Percentiles rank a stretch among this genome's conserved stretches.
Conservation (phyloP, 2,797 vertebrate species). For the Cryptoblepharus egeriae region DNA sequence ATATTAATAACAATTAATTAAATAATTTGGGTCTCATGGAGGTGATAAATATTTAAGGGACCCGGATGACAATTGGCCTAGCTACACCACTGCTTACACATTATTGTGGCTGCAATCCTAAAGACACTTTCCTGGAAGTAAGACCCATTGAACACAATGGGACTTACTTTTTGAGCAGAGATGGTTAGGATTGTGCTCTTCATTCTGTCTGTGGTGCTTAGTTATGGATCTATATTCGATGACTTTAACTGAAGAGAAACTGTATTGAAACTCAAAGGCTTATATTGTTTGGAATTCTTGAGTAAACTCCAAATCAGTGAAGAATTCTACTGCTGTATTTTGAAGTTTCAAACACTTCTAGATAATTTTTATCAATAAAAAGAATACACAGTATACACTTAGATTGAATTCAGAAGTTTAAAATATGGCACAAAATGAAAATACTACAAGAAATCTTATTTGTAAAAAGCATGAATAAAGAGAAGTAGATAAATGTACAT, state of each 20-base stretch:
- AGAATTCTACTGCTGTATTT: background rate
- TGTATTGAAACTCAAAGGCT: constrained; percentile 1
- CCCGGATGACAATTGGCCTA: no score
- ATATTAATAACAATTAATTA: no score
- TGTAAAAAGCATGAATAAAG: background rate
- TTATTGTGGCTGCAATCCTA: no score
- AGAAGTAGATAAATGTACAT: background rate
- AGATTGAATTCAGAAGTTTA: background rate
- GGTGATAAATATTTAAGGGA: no score
- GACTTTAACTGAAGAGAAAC: background rate
- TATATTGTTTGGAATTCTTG: background rate
- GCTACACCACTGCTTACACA: no score
- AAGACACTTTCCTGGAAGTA: no score
- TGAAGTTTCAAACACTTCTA: background rate
- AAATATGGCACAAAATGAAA: no score
- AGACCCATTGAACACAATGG: no score
- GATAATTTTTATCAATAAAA: background rate
- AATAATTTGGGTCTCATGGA: no score
- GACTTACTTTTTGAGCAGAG: no score
- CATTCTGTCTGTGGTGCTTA: background rate
- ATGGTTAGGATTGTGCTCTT: no score
- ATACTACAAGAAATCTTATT: no score
- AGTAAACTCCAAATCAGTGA: background rate
- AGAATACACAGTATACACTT: background rate
- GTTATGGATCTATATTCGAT: background rate